Base-by-base conservation (phyloP, 2,797 vertebrate genomes). In the Lithobates sylvaticus region DNA sequence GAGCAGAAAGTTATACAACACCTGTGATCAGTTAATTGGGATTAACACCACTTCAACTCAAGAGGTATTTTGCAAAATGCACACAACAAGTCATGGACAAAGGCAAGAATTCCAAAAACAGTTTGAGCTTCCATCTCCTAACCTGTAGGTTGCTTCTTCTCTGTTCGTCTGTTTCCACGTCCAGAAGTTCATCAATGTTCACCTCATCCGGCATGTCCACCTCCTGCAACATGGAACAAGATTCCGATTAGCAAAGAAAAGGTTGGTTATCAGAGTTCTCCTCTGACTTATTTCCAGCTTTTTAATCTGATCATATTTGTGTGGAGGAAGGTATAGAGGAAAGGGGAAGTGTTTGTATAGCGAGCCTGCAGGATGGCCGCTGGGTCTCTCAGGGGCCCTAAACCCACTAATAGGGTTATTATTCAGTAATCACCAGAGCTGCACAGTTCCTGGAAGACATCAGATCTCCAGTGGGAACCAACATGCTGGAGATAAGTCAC, bases 121-220 rank as follows among this genome's bases (percentile, higher is more conserved):
- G 12, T 44, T 44, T 44, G 44, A 18, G 7, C 3, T 58, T 65
- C 27, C 65, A 36, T 16, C 32, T 18, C 1, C 85, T 71, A 86
- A 97, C 97, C 96, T 96, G 93, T 80, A 98, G 89, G 86, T 93
- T 95, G 42, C 65, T 89, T 21, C 93, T 88, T 81, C 96, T 89
- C 39, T 95, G 92, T 58, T 95, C 94, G 12, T 96, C 95, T 9
- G 86, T 93, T 0, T 94, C 93, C 83, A 97, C 86, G 84, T 96
- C 95, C 82, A 98, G 89, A 83, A 98, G 75, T 0, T 96, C 94
- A 0, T 98, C 97, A 0, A 98, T 97, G 90, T 96, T 97, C 81
- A 98, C 93, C 88, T 97, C 97, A 1, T 96, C 96, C 0, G 96
- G 96, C 93, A 96, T 95, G 58, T 96, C 94, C 0, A 85, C 89